phyloP scores from a whole-genome alignment of 2,113 vertebrate species.

The Nasalis larvatus region DNA sequence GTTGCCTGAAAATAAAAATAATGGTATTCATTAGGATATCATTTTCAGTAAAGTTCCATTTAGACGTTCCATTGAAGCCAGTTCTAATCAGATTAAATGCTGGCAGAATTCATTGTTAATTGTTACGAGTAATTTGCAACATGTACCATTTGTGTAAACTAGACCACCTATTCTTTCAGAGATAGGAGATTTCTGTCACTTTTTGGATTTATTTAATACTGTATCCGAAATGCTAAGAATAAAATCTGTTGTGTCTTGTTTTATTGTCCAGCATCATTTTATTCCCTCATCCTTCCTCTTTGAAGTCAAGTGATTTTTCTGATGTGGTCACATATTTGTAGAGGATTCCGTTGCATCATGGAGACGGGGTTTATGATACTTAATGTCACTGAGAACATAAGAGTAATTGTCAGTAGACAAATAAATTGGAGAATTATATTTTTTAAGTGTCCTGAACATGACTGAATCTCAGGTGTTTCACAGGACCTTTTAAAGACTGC shows the following conservation, averaged over 20 bases:
- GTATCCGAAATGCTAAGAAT: not conserved
- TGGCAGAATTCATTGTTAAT: not conserved
- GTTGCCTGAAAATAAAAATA: conserved; percentile 5
- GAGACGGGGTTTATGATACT: not conserved
- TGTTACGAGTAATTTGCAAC: not conserved
- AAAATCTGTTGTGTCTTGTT: not conserved
- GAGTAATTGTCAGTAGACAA: not conserved
- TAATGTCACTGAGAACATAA: not conserved
- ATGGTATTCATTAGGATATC: not conserved
- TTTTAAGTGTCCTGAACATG: not conserved
- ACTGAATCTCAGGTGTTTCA: not conserved
- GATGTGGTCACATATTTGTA: not conserved
- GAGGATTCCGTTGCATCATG: not conserved
- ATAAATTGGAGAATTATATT: not conserved
- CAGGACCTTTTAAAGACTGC: not conserved
- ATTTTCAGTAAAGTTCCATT: conserved; percentile 39
- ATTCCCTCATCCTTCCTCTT: not conserved
- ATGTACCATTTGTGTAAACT: not conserved
- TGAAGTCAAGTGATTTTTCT: not conserved
- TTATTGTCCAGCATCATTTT: not conserved
- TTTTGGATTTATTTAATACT: not conserved
- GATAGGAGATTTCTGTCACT: not conserved
- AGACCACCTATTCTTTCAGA: not conserved
- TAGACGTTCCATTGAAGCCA: not conserved
- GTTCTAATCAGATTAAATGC: not conserved